Percentiles rank a stretch among this genome's conserved stretches.
phyloP scores from a whole-genome alignment of 2,797 vertebrate genomes.

The Poecilia gillii region DNA sequence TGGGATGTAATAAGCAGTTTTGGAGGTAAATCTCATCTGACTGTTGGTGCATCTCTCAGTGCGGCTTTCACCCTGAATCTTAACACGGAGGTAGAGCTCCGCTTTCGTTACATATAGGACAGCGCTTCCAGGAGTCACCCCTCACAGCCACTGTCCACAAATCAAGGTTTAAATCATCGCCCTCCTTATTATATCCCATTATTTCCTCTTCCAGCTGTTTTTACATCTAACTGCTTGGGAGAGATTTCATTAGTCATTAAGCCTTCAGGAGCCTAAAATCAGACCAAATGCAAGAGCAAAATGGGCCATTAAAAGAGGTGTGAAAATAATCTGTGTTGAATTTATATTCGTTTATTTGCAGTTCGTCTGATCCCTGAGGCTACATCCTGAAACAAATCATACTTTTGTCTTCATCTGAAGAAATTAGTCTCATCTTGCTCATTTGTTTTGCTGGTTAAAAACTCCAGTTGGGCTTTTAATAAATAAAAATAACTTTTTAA shows the following conservation, averaged over 20 bases:
- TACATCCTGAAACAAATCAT: conserved; percentile 1
- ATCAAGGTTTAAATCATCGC: not conserved
- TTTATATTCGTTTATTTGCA: not conserved
- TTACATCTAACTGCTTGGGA: not conserved
- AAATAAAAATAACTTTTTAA: not conserved
- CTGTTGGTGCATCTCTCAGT: conserved; percentile 22
- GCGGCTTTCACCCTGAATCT: conserved; percentile 36
- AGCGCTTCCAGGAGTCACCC: conserved; percentile 18
- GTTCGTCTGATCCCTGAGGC: not conserved
- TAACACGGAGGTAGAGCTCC: conserved; percentile 18
- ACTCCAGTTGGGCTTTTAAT: not conserved
- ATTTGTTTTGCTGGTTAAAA: not conserved
- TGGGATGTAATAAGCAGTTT: conserved; percentile 8
- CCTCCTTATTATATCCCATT: conserved; percentile 17
- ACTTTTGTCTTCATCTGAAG: not conserved
- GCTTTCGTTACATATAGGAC: conserved; percentile 26
- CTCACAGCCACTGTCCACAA: conserved; percentile 14
- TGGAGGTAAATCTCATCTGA: conserved; percentile 32
- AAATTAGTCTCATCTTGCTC: not conserved
- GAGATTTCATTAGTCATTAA: conserved; percentile 6
- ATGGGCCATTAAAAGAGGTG: not conserved
- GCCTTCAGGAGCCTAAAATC: conserved; percentile 16
- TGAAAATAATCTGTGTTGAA: conserved; percentile 1
- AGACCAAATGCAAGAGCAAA: conserved; percentile 19
- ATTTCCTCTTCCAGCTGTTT: conserved; percentile 16